phyloP scores from a whole-genome alignment of 2,797 vertebrate genomes.

The Hippocampus kuda region DNA sequence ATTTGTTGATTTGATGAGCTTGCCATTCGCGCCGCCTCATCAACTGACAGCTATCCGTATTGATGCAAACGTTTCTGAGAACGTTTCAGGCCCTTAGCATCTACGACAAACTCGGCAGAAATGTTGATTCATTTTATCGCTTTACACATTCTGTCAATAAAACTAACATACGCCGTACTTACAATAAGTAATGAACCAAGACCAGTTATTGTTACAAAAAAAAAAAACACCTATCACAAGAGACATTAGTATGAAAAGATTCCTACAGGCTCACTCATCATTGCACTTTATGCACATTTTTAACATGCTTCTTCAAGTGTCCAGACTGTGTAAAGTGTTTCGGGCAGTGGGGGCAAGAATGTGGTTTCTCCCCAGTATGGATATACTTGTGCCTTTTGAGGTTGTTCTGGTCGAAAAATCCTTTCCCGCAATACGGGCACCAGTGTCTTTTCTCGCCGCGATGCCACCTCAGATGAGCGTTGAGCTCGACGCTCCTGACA shows the following conservation, averaged over 20 bases:
- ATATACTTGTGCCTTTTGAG: slow-evolving; percentile 67
- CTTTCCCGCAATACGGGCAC: slow-evolving; percentile 66
- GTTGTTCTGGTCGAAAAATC: slow-evolving; percentile 67
- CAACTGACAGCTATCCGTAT: no score
- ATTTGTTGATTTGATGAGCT: no score
- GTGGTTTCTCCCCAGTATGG: slow-evolving; percentile 71
- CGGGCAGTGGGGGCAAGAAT: slow-evolving; percentile 60
- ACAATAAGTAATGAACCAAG: no score
- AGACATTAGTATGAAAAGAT: not conserved
- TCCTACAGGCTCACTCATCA: slow-evolving; percentile 2
- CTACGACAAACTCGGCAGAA: no score
- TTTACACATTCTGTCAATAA: no score
- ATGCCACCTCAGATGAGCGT: slow-evolving; percentile 64
- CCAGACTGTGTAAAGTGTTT: slow-evolving; percentile 65
- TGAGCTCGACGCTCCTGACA: slow-evolving; percentile 57
- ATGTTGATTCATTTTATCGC: no score
- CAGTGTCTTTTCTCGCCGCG: slow-evolving; percentile 66
- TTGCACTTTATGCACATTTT: slow-evolving; percentile 39
- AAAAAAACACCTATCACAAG: no score
- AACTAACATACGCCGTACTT: no score
- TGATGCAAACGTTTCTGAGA: no score
- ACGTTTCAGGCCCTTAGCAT: no score
- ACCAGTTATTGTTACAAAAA: no score
- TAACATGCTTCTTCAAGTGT: slow-evolving; percentile 65
- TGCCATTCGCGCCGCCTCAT: no score